Conservation (phyloP, 2,797 vertebrate species). For the Crocidura indochinensis region DNA sequence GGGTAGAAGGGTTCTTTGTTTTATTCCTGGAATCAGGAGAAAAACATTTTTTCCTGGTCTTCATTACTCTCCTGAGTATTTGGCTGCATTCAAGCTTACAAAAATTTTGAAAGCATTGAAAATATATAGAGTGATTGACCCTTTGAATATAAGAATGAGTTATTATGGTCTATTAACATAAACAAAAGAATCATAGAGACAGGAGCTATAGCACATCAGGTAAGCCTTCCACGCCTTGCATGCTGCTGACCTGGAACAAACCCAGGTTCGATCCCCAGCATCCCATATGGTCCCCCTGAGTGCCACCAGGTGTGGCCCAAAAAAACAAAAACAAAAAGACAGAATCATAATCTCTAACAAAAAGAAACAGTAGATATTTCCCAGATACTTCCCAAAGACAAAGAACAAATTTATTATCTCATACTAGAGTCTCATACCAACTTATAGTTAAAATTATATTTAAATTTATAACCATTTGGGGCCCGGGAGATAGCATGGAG, state of each 20-base stretch:
- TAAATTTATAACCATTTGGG: conserved; percentile 51
- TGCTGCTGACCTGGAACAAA: no score
- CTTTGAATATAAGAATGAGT: conserved; percentile 30
- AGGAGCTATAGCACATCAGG: no score
- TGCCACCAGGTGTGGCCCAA: no score
- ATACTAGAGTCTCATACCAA: conserved; percentile 27
- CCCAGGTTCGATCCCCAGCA: no score
- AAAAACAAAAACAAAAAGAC: no score
- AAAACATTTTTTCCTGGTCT: background rate
- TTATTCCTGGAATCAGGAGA: conserved; percentile 14
- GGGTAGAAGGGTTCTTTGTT: background rate
- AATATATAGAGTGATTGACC: conserved; percentile 43
- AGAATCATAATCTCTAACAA: conserved; percentile 30
- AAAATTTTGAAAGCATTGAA: conserved; percentile 59
- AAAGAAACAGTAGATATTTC: background rate
- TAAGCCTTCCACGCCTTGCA: no score
- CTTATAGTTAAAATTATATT: conserved; percentile 29
- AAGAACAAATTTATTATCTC: conserved; percentile 11
- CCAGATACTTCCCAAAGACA: conserved; percentile 33
- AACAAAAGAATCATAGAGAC: conserved; percentile 3
- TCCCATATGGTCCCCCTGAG: no score
- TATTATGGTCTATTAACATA: conserved; percentile 58
- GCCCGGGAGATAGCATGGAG: no score
- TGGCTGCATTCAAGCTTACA: background rate
- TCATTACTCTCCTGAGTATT: conserved; percentile 41